Conservation (phyloP, 2,888 invertebrate species). For the Lepidochrysops patricia region DNA sequence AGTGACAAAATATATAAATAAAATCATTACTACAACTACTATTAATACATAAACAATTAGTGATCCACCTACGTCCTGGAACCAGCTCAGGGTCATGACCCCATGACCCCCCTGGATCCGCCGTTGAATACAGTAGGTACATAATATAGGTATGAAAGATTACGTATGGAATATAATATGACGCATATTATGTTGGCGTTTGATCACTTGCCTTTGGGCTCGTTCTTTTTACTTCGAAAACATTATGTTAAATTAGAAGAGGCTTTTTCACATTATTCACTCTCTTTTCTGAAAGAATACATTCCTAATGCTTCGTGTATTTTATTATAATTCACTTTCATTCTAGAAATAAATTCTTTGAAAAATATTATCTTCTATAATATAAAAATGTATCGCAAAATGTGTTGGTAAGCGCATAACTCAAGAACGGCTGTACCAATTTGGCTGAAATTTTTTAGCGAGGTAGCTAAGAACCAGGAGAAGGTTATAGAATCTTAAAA, state of each 20-base stretch:
- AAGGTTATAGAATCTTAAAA: too few relatives aligned
- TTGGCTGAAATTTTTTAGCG: too few relatives aligned
- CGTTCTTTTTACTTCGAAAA: not conserved
- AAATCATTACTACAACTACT: too few relatives aligned
- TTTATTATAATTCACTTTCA: not conserved
- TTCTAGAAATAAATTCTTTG: not conserved
- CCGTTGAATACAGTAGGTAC: too few relatives aligned
- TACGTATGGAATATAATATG: not conserved
- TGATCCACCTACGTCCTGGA: too few relatives aligned
- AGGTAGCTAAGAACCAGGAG: too few relatives aligned
- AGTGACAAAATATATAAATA: too few relatives aligned
- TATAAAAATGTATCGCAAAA: not conserved
- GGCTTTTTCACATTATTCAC: not conserved
- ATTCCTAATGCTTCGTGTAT: not conserved
- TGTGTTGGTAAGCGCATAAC: too few relatives aligned
- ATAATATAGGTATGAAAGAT: not conserved
- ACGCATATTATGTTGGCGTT: not conserved
- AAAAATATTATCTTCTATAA: not conserved
- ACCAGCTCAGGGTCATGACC: too few relatives aligned
- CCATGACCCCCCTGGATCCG: too few relatives aligned
- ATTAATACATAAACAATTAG: too few relatives aligned
- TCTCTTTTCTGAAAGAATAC: not conserved
- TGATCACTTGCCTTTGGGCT: not conserved
- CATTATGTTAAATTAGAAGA: not conserved
- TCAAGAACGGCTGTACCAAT: too few relatives aligned